Evolutionary conservation across 2,888 invertebrate genomes (phyloP).

Genomic region (Eristalinus aeneus): DNA sequence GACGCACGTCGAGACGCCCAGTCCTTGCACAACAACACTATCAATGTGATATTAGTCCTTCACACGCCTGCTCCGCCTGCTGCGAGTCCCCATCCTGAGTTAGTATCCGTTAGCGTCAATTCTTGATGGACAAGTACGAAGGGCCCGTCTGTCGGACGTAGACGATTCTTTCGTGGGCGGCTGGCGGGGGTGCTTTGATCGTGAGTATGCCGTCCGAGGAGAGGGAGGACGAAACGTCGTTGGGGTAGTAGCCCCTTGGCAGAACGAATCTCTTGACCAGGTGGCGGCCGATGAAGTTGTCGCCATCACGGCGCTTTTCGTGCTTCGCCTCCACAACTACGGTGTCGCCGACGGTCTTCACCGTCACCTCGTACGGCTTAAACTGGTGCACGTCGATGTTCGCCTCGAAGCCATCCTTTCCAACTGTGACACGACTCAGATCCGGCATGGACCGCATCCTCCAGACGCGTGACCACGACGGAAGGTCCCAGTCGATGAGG

Average conservation of each 20-base stretch:
- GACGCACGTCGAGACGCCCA: neutral
- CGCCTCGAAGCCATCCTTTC: constrained; percentile 86
- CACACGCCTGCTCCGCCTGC: neutral
- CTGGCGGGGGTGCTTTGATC: constrained; percentile 85
- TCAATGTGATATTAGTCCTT: constrained; percentile 70
- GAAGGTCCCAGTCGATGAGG: constrained; percentile 77
- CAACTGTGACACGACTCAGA: constrained; percentile 80
- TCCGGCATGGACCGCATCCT: constrained; percentile 79
- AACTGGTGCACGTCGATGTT: constrained; percentile 86
- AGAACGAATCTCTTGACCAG: constrained; percentile 87
- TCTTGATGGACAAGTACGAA: constrained; percentile 81
- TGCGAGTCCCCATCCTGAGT: neutral
- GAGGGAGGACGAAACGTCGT: constrained; percentile 85
- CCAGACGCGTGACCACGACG: constrained; percentile 78
- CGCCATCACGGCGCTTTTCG: constrained; percentile 86
- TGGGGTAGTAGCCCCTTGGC: constrained; percentile 86
- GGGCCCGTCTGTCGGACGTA: constrained; percentile 89
- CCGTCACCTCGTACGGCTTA: constrained; percentile 85
- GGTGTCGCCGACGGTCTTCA: constrained; percentile 85
- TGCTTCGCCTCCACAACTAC: constrained; percentile 87
- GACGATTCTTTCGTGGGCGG: constrained; percentile 84
- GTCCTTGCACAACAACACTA: constrained; percentile 47
- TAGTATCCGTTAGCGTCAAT: constrained; percentile 71
- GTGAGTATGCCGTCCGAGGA: constrained; percentile 88
- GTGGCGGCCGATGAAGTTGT: constrained; percentile 89